Base-by-base conservation (phyloP, 2,797 vertebrate genomes). In the Macrochelys suwanniensis region DNA sequence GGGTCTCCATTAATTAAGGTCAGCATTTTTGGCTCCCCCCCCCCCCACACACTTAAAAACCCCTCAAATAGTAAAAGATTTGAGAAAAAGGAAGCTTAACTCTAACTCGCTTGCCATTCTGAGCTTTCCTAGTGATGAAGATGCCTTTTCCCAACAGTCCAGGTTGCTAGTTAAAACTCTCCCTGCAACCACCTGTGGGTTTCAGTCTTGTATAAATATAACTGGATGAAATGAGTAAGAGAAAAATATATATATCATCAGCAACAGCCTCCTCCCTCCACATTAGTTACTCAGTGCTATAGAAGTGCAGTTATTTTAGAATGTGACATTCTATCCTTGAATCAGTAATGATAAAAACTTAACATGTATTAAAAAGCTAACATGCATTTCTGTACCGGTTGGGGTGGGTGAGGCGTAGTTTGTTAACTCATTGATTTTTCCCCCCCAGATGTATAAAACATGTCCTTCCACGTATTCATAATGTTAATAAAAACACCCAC, bases 1-100 rank as follows among this genome's bases (percentile, higher is more conserved):
- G 98, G 98, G 98, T 98, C 98, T 98, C 98, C 97, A 98, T 99
- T 99, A 99, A 99, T 99, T 99, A 99, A 99, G 98, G 98, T 98
- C 98, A 98, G 98, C 98, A 85, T 97, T 97, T 98, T 97, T 98
- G 97, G 96, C 87, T 49, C 89, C 92, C 49, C 51, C 84, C 3
- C 3, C 16, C 13, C 47, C 76, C 37, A 11, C 49, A 49, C 49
- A 17, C 26, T 45, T 11, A 71, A 93, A 97, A 96, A 97, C 97
- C 94, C 95, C 61, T 74, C 98, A 97, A 96, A 96, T 98, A 94
- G 97, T 98, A 94, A 97, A 98, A 93, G 65, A 84, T 96, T 93
- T 81, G 82, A 93, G 82, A 1, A 79, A 90, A 94, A 82, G 91
- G 37, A 94, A 85, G 87, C 89, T 96, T 93, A 95, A 97, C 94